Evolutionary conservation across 2,113 vertebrate genomes (phyloP).

Genomic region (Bungarus multicinctus): DNA sequence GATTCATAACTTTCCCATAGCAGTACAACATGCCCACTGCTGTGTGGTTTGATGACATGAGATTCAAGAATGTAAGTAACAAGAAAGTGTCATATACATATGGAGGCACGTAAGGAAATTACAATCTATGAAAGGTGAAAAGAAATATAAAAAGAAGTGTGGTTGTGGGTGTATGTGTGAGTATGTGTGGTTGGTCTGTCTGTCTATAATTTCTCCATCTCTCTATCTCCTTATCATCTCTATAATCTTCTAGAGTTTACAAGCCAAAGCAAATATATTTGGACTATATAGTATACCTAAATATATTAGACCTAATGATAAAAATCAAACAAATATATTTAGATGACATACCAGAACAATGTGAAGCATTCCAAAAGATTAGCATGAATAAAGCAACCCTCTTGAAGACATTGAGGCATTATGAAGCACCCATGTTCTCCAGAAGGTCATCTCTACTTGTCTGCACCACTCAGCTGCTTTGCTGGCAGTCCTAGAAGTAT

Average conservation of each 20-base stretch:
- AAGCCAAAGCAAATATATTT: neutral
- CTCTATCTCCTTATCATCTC: too few relatives aligned
- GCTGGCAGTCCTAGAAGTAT: neutral
- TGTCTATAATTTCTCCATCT: neutral
- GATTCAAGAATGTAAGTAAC: slow-evolving; percentile 14
- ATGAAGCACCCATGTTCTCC: neutral
- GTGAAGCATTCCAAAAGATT: neutral
- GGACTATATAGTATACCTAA: neutral
- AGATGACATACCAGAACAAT: neutral
- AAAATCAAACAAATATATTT: neutral
- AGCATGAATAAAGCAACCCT: neutral
- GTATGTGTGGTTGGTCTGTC: neutral
- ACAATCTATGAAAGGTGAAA: neutral
- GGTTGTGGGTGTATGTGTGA: neutral
- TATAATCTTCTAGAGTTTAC: neutral
- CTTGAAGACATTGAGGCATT: neutral
- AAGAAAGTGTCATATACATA: neutral
- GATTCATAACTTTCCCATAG: slow-evolving; percentile 26
- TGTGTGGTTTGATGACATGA: slow-evolving; percentile 22
- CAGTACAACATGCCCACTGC: slow-evolving; percentile 17
- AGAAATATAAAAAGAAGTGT: neutral
- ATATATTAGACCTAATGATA: neutral
- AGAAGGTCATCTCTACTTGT: neutral
- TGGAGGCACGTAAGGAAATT: neutral
- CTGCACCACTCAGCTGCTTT: neutral